Evolutionary conservation across 2,888 invertebrate species (phyloP), one percentile per base, ranked within the genome.

Genomic region (Unio delphinus): DNA sequence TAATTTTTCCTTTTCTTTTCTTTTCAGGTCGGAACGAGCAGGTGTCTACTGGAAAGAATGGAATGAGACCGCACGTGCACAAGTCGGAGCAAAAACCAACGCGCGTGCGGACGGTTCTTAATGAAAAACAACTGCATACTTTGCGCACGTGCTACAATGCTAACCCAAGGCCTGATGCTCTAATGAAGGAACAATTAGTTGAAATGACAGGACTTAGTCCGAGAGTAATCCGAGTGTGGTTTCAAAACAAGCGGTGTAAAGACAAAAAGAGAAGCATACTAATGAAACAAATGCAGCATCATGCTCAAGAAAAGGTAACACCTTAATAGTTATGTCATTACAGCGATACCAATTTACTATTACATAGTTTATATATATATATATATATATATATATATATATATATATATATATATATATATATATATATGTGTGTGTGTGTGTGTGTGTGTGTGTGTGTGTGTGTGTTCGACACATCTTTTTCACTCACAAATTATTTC

Each of bases 171-270:
- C 99, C 99, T 58, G 99, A 99, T 91, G 99, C 99, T 59, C 93
- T 99, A 75, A 97, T 98, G 96, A 99, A 99, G 92, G 99, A 99
- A 90, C 98, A 99, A 90, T 93, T 99, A 76, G 98, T 98, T 60
- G 99, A 99, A 91, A 98, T 99, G 98, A 99, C 99, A 23, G 94
- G 96, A 0, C 93, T 99, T 66, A 97, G 96, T 86, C 98, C 99
- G 28, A 92, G 99, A 23, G 99, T 99, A 83, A 99, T 99, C 90
- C 93, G 99, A 88, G 99, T 99, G 72, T 99, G 99, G 99, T 99
- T 99, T 92, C 98, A 98, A 82, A 90, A 90, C 81, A 90, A 90
- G 77, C 81, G 90, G 26, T 90, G 89, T 72, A 90, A 90, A 79
- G 90, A 90, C 78, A 90, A 90, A 80, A 90, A 90, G 76, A 95